These are phyloP conservation scores for Muraenolepis orangiensis DNA, from an alignment of 2,797 vertebrate species.

Conservation along the genomic window DNA sequence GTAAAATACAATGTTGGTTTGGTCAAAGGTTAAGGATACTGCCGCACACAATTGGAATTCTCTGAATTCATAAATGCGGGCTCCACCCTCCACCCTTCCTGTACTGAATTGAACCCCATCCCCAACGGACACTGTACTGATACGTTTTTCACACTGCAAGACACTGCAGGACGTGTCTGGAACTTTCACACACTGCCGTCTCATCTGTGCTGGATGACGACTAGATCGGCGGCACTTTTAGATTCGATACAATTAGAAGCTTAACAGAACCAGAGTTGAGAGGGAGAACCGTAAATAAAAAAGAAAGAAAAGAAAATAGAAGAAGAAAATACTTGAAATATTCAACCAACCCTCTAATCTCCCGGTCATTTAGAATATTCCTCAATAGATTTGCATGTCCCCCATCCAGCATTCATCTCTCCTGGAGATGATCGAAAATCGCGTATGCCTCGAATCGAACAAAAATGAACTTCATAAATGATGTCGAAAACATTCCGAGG, in stretches of 20 bases:
- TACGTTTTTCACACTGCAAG: background rate
- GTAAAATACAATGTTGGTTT: slow-evolving; percentile 43
- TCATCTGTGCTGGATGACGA: slow-evolving; percentile 46
- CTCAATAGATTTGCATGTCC: slow-evolving; percentile 21
- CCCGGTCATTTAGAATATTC: slow-evolving; percentile 23
- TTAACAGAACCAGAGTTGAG: slow-evolving; percentile 2
- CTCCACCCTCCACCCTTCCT: slow-evolving; percentile 66
- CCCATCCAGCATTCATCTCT: slow-evolving; percentile 56
- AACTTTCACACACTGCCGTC: slow-evolving; percentile 25
- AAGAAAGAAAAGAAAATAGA: background rate
- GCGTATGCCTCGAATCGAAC: slow-evolving; percentile 15
- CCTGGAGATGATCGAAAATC: slow-evolving; percentile 59
- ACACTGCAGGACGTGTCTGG: background rate
- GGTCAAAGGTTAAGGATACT: slow-evolving; percentile 55
- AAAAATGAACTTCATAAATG: slow-evolving; percentile 42
- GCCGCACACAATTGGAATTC: slow-evolving; percentile 68
- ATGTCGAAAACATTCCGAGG: slow-evolving; percentile 46
- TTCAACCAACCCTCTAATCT: slow-evolving; percentile 12
- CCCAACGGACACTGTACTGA: background rate
- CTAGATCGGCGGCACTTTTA: slow-evolving; percentile 56
- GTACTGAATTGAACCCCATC: slow-evolving; percentile 23
- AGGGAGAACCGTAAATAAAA: background rate
- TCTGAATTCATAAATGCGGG: slow-evolving; percentile 75
- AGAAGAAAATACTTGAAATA: background rate
- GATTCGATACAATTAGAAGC: background rate